Base-by-base conservation (phyloP, 2,113 vertebrate genomes). In the Sterrhoptilus dennistouni region DNA sequence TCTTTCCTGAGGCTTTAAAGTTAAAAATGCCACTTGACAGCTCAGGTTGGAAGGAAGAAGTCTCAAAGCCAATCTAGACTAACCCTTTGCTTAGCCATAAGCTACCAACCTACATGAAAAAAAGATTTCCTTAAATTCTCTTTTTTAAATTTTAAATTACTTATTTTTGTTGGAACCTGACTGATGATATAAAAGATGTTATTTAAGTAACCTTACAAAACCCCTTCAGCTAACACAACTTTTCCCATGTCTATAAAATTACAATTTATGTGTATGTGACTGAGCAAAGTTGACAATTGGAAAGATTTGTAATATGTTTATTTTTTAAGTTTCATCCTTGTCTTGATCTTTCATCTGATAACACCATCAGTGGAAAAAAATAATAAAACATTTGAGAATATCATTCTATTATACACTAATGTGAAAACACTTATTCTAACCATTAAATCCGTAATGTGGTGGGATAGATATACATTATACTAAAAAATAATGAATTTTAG, bases 381-480 rank as follows among this genome's bases (percentile, higher is more conserved):
- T 5, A 44, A 66, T 42, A 85, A 69, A 81, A 57, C 29, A 81
- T 20, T 84, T 70, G 25, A 83, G 78, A 84, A 71, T 79, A 68
- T 17, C 3, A 0, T 83, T 87, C 25, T 79, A 5, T 47, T 93
- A 29, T 29, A 42, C 0, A 0, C 12, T 49, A 12, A 53, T 47
- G 23, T 61, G 44, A 71, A 95, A 93, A 82, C 18, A 28, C 35
- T 92, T 66, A 69, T 6, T 24, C 27, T 60, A 87, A 56, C 25
- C 15, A 71, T 64, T 64, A 84, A 72, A 57, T 87, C 49, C 57
- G 47, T 74, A 63, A 63, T 45, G 36, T 81, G 21, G 17, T 59
- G 11, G 35, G n/a, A 63, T 2, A 1, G 44, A 33, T 35, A 66
- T 21, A 76, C 49, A 69, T 90, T 66, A 38, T 65, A 60, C 11